phyloP scores from a whole-genome alignment of 2,797 vertebrate genomes.

The Macrochelys suwanniensis region DNA sequence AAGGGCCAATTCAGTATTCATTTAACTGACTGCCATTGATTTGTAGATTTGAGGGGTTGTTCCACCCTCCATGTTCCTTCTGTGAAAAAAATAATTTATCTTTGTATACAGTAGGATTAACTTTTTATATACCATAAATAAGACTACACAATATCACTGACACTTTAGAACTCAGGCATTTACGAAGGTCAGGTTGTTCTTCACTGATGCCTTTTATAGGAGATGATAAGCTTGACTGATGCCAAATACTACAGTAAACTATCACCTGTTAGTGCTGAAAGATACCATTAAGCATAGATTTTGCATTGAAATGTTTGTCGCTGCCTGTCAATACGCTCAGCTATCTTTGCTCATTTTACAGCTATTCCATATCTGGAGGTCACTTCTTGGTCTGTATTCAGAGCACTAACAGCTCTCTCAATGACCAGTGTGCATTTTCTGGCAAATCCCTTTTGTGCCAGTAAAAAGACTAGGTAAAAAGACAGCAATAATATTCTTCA shows the following conservation, averaged over 20 bases:
- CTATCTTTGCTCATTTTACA: not conserved
- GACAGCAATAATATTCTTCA: not conserved
- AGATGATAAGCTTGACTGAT: not conserved
- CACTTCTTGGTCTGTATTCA: not conserved
- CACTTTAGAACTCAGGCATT: not conserved
- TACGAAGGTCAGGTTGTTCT: not conserved
- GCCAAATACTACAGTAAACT: not conserved
- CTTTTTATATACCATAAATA: not conserved
- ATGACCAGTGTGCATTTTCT: not conserved
- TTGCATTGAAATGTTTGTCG: not conserved
- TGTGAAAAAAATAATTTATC: not conserved
- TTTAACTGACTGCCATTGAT: not conserved
- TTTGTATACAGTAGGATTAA: not conserved
- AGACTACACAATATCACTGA: not conserved
- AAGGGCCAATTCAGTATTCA: not conserved
- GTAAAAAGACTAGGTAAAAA: not conserved
- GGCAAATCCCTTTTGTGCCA: not conserved
- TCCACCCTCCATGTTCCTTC: not conserved
- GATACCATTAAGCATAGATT: not conserved
- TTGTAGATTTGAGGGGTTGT: not conserved
- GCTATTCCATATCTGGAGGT: not conserved
- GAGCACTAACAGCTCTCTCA: not conserved
- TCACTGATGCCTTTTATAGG: not conserved
- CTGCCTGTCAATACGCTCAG: not conserved
- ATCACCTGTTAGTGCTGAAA: not conserved